Evolutionary conservation across 2,888 invertebrate genomes (phyloP).

Genomic region (Autographa gamma): DNA sequence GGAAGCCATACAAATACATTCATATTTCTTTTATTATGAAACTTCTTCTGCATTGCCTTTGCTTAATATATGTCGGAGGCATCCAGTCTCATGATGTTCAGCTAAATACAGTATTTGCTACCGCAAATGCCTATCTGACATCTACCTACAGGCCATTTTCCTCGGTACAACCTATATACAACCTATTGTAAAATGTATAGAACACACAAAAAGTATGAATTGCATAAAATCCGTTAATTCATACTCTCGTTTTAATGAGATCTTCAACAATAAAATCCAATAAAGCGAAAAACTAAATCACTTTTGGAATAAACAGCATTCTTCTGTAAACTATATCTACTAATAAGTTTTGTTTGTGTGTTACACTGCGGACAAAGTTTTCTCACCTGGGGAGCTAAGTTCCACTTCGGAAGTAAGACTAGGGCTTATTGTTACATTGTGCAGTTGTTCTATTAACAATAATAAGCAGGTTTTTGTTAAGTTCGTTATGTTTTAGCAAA

Average conservation of each 20-base stretch:
- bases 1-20: too few relatives aligned
- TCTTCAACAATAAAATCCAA: background rate
- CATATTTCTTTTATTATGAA: too few relatives aligned
- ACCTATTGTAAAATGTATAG: too few relatives aligned
- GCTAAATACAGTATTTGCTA: too few relatives aligned
- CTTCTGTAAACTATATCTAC: background rate
- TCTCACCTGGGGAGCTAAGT: background rate
- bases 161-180: too few relatives aligned
- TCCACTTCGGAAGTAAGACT: background rate
- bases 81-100: too few relatives aligned
- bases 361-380: background rate
- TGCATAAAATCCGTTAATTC: background rate
- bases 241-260: background rate
- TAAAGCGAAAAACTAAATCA: slow-evolving; percentile 6
- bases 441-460: background rate
- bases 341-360: background rate
- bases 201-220: too few relatives aligned
- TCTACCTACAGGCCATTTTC: too few relatives aligned
- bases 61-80: too few relatives aligned
- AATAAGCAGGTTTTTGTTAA: background rate
- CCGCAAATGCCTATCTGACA: too few relatives aligned
- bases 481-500: too few relatives aligned
- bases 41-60: too few relatives aligned
- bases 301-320: background rate
- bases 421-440: background rate